Conservation (phyloP, 2,797 vertebrate species). For the Periophthalmus magnuspinnatus region DNA sequence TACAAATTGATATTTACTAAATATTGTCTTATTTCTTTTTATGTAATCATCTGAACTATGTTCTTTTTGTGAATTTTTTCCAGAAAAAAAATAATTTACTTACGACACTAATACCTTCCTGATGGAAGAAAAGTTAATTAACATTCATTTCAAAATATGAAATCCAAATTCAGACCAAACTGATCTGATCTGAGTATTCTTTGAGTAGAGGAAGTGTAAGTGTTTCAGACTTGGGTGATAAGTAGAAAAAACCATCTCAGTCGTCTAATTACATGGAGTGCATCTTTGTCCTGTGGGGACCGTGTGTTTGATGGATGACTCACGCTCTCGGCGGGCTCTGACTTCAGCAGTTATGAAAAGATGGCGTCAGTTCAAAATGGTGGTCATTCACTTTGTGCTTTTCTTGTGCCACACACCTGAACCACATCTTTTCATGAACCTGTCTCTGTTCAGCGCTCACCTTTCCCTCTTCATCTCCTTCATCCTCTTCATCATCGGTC, state of each 20-base stretch:
- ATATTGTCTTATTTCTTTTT: no score
- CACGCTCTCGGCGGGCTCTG: conserved; percentile 6
- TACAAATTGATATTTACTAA: no score
- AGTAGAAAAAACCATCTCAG: neutral
- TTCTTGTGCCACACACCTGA: neutral
- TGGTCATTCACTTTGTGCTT: conserved; percentile 18
- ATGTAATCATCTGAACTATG: no score
- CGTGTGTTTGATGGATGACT: conserved; percentile 16
- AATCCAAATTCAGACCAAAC: neutral
- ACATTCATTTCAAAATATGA: neutral
- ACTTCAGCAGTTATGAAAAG: conserved; percentile 4
- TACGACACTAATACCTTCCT: no score
- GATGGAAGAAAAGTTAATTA: neutral
- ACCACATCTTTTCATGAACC: conserved; percentile 23
- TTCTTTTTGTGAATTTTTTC: no score
- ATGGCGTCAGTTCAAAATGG: conserved; percentile 11
- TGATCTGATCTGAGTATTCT: neutral
- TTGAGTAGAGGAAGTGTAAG: neutral
- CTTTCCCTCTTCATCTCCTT: conserved; percentile 34
- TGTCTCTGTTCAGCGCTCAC: conserved; percentile 39
- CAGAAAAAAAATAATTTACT: no score
- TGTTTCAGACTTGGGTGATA: conserved; percentile 1
- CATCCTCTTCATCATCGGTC: conserved; percentile 17
- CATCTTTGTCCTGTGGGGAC: conserved; percentile 2
- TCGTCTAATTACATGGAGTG: neutral